Evolutionary conservation across 2,888 invertebrate species (phyloP).

Genomic region (Tanypteryx hageni): DNA sequence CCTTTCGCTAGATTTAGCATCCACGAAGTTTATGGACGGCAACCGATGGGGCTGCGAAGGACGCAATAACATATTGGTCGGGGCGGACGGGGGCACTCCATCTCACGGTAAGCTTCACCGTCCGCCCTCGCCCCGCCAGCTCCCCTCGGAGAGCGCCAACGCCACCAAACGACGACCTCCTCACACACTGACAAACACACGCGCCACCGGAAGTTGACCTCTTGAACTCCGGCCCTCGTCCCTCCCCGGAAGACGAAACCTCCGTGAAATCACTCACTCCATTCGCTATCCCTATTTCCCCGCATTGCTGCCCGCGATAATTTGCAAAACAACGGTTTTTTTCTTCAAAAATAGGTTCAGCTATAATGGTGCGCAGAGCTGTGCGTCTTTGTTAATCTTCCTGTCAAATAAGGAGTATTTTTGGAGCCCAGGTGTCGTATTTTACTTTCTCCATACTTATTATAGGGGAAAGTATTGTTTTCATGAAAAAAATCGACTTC

Average conservation of each 20-base stretch:
- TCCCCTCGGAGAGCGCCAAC: background rate
- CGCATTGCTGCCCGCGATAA: too few species aligned
- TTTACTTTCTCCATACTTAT: too few species aligned
- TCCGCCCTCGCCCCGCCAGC: background rate
- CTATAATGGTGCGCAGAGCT: too few species aligned
- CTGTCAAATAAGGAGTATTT: too few species aligned
- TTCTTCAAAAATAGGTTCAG: too few species aligned
- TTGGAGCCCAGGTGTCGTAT: too few species aligned
- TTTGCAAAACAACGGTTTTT: too few species aligned
- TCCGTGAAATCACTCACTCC: too few species aligned
- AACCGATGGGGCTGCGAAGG: conserved; percentile 19
- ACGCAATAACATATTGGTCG: conserved; percentile 5
- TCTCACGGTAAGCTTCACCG: background rate
- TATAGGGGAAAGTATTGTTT: too few species aligned
- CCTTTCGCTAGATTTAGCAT: conserved; percentile 76
- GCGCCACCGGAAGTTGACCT: background rate
- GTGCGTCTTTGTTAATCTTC: too few species aligned
- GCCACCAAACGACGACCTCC: background rate
- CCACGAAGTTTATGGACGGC: conserved; percentile 74
- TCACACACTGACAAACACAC: background rate
- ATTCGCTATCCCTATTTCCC: too few species aligned
- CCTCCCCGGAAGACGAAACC: background rate
- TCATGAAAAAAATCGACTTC: too few species aligned
- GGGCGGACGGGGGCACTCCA: background rate
- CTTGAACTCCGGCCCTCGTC: background rate